Evolutionary conservation across 2,113 vertebrate genomes (phyloP).

Genomic region (Arizona elegans): DNA sequence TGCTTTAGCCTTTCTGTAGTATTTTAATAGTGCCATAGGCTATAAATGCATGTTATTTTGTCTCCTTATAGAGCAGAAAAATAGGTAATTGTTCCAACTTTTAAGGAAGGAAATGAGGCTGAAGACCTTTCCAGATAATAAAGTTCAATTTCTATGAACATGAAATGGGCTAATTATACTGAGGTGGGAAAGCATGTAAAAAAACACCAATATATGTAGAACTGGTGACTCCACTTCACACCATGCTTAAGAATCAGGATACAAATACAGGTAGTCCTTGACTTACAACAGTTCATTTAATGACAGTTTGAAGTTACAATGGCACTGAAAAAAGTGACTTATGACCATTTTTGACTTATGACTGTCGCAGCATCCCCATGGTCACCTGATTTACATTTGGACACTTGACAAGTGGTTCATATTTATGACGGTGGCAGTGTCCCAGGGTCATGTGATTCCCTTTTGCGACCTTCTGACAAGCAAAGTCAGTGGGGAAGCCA

Average conservation of each 20-base stretch:
- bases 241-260: background rate
- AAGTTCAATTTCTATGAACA: background rate
- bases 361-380: background rate
- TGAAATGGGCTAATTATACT: background rate
- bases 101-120: background rate
- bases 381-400: background rate
- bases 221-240: background rate
- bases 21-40: background rate
- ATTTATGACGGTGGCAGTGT: background rate
- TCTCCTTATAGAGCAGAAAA: background rate
- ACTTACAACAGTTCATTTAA: background rate
- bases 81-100: background rate
- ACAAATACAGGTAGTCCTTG: background rate
- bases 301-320: background rate
- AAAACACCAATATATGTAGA: background rate
- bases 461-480: background rate
- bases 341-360: background rate
- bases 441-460: background rate
- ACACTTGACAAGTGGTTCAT: background rate
- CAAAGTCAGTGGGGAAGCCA: background rate
- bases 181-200: background rate
- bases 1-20: background rate
- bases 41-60: background rate
- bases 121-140: background rate
- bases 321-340: background rate